Percentiles rank a stretch among this genome's conserved stretches.
Evolutionary conservation across 2,888 invertebrate genomes (phyloP).

Genomic region (Mesochorus sp.): DNA sequence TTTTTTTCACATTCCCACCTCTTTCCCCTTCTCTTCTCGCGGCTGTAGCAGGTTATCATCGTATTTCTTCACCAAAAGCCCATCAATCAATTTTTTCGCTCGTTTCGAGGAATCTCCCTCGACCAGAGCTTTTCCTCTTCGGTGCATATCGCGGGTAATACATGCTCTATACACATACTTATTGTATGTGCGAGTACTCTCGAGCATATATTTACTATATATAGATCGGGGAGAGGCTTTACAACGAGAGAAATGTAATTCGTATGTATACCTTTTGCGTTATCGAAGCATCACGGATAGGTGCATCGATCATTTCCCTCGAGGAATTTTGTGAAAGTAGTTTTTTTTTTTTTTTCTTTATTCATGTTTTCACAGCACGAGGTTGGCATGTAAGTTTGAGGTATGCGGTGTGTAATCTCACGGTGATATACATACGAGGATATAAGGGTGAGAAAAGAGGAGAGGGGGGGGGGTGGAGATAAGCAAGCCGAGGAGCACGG

Average conservation of each 20-base stretch:
- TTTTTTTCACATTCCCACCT: not conserved
- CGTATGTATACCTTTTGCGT: slow-evolving; percentile 28
- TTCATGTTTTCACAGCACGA: not conserved
- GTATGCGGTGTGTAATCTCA: not conserved
- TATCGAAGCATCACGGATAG: not conserved
- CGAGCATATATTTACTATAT: no score
- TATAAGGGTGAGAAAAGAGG: not conserved
- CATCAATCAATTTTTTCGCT: slow-evolving; percentile 13
- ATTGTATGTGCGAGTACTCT: no score
- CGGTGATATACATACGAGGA: not conserved
- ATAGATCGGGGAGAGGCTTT: no score
- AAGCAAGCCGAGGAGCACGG: not conserved
- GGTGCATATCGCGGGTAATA: not conserved
- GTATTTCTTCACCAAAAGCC: not conserved
- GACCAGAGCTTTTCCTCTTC: not conserved
- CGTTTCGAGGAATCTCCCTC: not conserved
- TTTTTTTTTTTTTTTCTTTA: no score
- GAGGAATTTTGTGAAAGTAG: slow-evolving; percentile 32
- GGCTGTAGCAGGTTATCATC: not conserved
- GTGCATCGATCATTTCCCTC: slow-evolving; percentile 52
- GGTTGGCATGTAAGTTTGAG: not conserved
- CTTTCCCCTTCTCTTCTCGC: no score
- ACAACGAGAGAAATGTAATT: slow-evolving; percentile 43
- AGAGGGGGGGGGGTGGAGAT: not conserved
- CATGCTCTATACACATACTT: no score